A percentile compares a stretch with the other conserved stretches of the same genome.
Conservation (phyloP, 1,140 invertebrate species). For the Ooceraea biroi region DNA sequence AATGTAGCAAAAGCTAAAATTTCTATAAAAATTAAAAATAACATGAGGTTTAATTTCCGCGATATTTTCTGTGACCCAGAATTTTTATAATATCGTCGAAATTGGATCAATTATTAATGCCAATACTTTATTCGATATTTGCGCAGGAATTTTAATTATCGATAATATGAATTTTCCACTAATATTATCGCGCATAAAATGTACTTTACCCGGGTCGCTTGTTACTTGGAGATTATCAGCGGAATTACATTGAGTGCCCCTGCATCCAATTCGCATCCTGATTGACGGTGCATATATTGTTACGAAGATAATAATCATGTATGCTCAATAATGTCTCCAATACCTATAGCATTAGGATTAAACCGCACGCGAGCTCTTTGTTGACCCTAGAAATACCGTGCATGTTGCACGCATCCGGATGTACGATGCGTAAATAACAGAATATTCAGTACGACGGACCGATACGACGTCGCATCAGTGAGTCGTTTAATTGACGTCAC, state of each 20-base stretch:
- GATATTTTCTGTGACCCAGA: neutral
- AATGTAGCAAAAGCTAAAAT: neutral
- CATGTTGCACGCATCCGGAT: neutral
- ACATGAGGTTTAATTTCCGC: neutral
- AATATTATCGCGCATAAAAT: constrained; percentile 27
- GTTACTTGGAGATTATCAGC: constrained; percentile 1
- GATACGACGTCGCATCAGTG: constrained; percentile 6
- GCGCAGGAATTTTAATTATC: constrained; percentile 53
- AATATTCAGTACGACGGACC: neutral
- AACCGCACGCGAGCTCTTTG: constrained; percentile 16
- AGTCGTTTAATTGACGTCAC: constrained; percentile 35
- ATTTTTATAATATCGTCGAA: constrained; percentile 37
- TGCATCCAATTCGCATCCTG: constrained; percentile 25
- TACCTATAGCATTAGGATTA: constrained; percentile 32
- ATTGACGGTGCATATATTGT: constrained; percentile 20
- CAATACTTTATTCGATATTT: neutral
- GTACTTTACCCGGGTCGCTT: neutral
- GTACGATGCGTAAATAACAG: constrained; percentile 31
- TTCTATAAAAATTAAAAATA: constrained; percentile 8
- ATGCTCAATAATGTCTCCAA: constrained; percentile 15
- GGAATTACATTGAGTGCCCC: neutral
- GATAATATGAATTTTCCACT: constrained; percentile 1
- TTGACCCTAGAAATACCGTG: constrained; percentile 29
- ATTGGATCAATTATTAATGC: constrained; percentile 44
- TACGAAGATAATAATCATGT: neutral